phyloP scores from a whole-genome alignment of 2,797 vertebrate species.

The Pseudomugil tenellus region DNA sequence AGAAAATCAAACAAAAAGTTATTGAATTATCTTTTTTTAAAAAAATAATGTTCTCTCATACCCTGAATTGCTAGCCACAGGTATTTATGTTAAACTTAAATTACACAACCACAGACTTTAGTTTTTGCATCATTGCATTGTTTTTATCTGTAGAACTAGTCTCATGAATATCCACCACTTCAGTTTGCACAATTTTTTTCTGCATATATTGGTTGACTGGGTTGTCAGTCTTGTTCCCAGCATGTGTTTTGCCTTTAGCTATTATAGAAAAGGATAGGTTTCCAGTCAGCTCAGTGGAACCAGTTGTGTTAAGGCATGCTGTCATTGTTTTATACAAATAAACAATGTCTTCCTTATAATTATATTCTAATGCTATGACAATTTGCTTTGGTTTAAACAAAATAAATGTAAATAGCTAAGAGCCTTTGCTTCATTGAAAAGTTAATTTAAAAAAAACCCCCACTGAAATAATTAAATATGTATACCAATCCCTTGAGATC shows the following conservation, averaged over 20 bases:
- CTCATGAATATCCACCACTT: background rate
- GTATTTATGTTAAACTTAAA: background rate
- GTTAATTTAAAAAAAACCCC: background rate
- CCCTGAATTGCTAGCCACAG: background rate
- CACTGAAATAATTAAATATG: background rate
- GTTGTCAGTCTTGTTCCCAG: background rate
- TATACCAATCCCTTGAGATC: too few species aligned
- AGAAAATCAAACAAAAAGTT: background rate
- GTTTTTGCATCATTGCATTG: background rate
- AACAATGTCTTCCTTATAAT: constrained; percentile 5
- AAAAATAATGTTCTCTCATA: constrained; percentile 1
- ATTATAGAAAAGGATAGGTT: constrained; percentile 2
- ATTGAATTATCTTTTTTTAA: constrained; percentile 17
- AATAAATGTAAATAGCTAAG: background rate
- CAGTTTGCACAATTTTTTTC: constrained; percentile 3
- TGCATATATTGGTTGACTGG: constrained; percentile 10
- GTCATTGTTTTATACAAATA: background rate
- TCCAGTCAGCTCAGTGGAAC: background rate
- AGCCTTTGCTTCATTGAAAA: background rate
- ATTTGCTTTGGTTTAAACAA: background rate
- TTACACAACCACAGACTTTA: background rate
- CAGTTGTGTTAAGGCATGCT: background rate
- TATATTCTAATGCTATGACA: background rate
- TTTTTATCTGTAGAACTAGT: background rate
- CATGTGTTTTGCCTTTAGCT: background rate